Base-by-base conservation (phyloP, 2,888 invertebrate genomes). In the Atherix ibis region DNA sequence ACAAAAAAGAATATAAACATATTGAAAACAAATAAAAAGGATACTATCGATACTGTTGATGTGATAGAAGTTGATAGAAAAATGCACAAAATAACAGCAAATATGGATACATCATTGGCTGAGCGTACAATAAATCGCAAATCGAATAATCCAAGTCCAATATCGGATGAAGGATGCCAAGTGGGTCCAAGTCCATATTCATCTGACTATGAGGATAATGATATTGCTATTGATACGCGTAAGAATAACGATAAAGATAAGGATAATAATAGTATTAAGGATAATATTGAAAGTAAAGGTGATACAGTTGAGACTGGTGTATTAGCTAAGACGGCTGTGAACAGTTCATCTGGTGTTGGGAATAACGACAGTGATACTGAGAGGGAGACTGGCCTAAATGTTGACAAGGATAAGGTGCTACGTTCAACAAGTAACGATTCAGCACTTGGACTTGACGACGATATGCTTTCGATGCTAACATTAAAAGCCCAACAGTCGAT, bases 391-490 rank as follows among this genome's bases (percentile, higher is more conserved):
- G 39, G 42, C 10, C 42, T 41, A 5, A 38, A 41, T 5, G 47
- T 44, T 27, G 44, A 40, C 2, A 55, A 55, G 32, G 51, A 53
- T 3, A 57, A 53, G 35, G 58, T 60, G 4, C 51, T 52, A 9
- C 49, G 61, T 13, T 58, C 58, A 9, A 54, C 57, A 2, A 61
- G 61, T 44, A 58, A 54, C 38, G 60, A 61, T 31, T 61, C 62
- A 1, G 59, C 58, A 1, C 34, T 61, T 22, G 59, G 57, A 2
- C 38, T 61, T 14, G 60, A 61, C 1, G 59, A 56, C 10, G 58
- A 58, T 24, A 6, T 18, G 44, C 37, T 12, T 26, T 35, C 39
- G 25, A n/a, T n/a, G n/a, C n/a, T n/a, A n/a, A n/a, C n/a, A n/a
- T n/a, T n/a, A n/a, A n/a, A n/a, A n/a, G n/a, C n/a, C n/a, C n/a